Base-by-base conservation (phyloP, 2,113 vertebrate species). In the Microcebus tavaratra region DNA sequence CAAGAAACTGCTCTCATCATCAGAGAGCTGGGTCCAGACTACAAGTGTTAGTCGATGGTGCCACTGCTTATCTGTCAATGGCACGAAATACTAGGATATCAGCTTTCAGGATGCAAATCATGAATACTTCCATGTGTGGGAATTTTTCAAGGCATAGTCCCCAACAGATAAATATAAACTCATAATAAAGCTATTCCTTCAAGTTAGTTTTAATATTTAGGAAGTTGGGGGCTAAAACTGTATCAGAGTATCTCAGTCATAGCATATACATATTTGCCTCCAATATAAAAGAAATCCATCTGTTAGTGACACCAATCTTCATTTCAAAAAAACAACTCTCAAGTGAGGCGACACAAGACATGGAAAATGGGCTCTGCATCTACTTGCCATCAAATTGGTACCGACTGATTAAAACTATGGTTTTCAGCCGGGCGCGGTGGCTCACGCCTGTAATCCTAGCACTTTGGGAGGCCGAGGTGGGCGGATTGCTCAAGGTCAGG, bases 191-290 rank as follows among this genome's bases (percentile, higher is more conserved):
- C 15, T 21, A 17, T 31, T 81, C 53, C 83, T 87, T 81, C 42
- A 45, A 18, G 11, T 95, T 73, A 84, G 17, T 29, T 93, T 91
- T 79, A 65, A 9, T 83, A n/a, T 48, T 83, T 75, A 96, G 83
- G 31, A 83, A 34, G 25, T 17, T 91, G 27, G 29, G 34, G 53
- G 73, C 23, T 29, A 75, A 95, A 59, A 68, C 29, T 39, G 2
- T 57, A 53, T 12, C 34, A 48, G 21, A 88, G 25, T 21, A 13
- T 75, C 36, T 89, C 17, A 8, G 34, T 53, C 65, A 25, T 34
- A 80, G 31, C 53, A 73, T n/a, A 11, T 21, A 21, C 1, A 9
- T 48, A 1, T 75, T 72, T 89, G 13, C 36, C 31, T 82, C 36
- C 10, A 34, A 10, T n/a, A 75, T 34, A 34, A 86, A 85, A 29